Base-by-base conservation (phyloP, 1,140 invertebrate genomes). In the Bombus superbus region DNA sequence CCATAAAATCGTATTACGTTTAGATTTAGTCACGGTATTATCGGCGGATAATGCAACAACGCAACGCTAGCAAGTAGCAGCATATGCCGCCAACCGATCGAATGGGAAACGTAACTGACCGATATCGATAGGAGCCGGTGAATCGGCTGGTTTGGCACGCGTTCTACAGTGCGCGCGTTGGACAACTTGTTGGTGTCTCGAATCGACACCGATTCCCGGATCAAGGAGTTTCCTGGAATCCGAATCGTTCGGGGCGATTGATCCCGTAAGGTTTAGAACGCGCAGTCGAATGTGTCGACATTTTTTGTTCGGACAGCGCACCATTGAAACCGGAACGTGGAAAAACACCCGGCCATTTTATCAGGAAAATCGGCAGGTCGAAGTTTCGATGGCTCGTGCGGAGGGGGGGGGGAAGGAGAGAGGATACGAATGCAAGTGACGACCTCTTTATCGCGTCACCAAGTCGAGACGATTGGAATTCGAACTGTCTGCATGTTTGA, bases 1-100 rank as follows among this genome's bases (percentile, higher is more conserved):
- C 80, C 77, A 74, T 91, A 90, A 91, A 89, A 88, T 91, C 83
- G 71, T 78, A 88, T 91, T 89, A 87, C 75, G 42, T 53, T 53
- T 80, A 28, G 28, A 88, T 81, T 89, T 76, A 73, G 62, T 69
- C 72, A 47, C 87, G 53, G 25, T 44, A 35, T 42, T 77, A 87
- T 82, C 35, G 44, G 68, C 53, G 28, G 57, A 76, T 91, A 89
- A 89, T 86, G 81, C 86, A 89, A 87, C 88, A 89, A 82, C 77
- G 25, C 53, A 89, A 82, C 77, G 25, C 64, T 5, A 40, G 18
- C 64, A 83, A 81, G 59, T 38, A 15, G 47, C 85, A 57, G 28
- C 53, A n/a, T n/a, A 22, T 18, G 40, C 62, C 59, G 40, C 62
- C 59, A 57, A 68, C 75, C 73, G 77, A 57, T 40, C 22, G 77